A percentile compares a stretch with the other conserved stretches of the same genome.
Conservation (phyloP, 2,113 vertebrate genomes). For the Pelobates fuscus region DNA sequence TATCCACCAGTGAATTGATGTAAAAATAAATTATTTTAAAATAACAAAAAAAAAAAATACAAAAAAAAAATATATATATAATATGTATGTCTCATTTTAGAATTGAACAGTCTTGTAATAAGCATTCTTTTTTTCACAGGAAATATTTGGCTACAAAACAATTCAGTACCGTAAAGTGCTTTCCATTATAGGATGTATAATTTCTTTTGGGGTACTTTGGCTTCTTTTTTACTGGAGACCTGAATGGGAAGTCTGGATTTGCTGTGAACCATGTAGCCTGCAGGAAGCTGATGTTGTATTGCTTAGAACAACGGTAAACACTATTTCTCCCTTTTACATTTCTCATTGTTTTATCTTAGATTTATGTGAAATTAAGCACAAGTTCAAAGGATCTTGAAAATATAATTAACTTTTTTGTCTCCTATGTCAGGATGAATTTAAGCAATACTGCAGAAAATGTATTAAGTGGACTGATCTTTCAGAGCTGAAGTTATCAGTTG, state of each 20-base stretch:
- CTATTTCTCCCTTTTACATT: background rate
- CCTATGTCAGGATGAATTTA: conserved; percentile 65
- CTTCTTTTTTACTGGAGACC: conserved; percentile 76
- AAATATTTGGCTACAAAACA: conserved; percentile 73
- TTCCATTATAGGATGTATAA: conserved; percentile 66
- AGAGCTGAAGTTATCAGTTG: conserved; percentile 29
- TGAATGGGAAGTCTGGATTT: conserved; percentile 69
- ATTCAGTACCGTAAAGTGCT: conserved; percentile 57
- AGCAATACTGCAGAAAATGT: conserved; percentile 60
- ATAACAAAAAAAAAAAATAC: too few species aligned
- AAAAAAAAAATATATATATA: too few species aligned
- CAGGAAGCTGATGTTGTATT: conserved; percentile 68
- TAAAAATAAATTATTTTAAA: too few species aligned
- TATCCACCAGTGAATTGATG: too few species aligned
- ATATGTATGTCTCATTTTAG: too few species aligned
- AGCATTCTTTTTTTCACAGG: conserved; percentile 58
- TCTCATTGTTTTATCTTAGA: background rate
- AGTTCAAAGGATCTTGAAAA: too few species aligned
- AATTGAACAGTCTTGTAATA: too few species aligned
- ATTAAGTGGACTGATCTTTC: conserved; percentile 62
- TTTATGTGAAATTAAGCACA: too few species aligned
- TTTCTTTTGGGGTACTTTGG: conserved; percentile 70
- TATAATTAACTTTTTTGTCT: conserved; percentile 6
- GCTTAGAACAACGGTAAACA: conserved; percentile 73
- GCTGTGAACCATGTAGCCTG: conserved; percentile 64